phyloP scores from a whole-genome alignment of 2,113 vertebrate genomes.

The Corythornis vintsioides region DNA sequence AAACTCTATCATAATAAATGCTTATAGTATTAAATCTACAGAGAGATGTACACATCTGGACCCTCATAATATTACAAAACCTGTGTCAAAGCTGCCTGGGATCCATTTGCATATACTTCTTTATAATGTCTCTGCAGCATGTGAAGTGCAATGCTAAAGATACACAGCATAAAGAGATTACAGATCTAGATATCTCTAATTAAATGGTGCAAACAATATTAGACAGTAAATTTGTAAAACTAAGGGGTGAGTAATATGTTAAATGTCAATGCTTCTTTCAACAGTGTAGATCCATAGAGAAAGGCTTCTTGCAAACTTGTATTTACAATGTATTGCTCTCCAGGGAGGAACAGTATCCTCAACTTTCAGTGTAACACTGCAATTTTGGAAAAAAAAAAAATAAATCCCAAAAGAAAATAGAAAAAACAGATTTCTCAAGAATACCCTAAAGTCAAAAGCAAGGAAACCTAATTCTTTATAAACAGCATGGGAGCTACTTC shows the following conservation, averaged over 20 bases:
- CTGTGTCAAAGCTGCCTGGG: not conserved
- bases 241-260: not conserved
- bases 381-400: not conserved
- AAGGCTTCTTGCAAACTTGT: constrained; percentile 30
- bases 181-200: not conserved
- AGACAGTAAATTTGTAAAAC: not conserved
- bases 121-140: not conserved
- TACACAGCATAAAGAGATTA: not conserved
- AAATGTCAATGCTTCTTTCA: constrained; percentile 48
- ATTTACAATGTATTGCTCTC: constrained; percentile 12
- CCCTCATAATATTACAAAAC: not conserved
- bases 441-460: not conserved
- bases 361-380: not conserved
- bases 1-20: not conserved
- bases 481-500: constrained; percentile 2
- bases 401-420: not conserved
- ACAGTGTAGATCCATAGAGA: constrained; percentile 31
- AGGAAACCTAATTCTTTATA: constrained; percentile 10
- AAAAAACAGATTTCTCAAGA: not conserved
- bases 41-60: not conserved
- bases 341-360: not conserved
- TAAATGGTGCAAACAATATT: not conserved
- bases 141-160: not conserved
- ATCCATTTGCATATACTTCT: not conserved
- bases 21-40: not conserved